Percentiles rank a stretch among this genome's conserved stretches.
Conservation (phyloP, 2,888 invertebrate species). For the Acanthacorydalis orientalis region DNA sequence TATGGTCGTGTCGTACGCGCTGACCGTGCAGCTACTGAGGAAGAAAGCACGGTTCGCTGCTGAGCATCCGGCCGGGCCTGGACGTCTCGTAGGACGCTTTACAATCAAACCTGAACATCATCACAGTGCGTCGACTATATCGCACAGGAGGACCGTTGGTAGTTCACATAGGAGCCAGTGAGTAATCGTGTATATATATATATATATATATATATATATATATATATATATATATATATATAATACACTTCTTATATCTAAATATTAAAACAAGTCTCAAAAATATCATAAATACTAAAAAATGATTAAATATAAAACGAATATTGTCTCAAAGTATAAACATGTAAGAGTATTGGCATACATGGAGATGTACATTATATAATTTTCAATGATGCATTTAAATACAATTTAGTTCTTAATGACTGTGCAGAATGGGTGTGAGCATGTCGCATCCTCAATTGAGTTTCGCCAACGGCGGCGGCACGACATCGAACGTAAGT, state of each 20-base stretch:
- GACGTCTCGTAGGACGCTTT: slow-evolving; percentile 29
- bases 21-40: slow-evolving; percentile 74
- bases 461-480: slow-evolving; percentile 40
- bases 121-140: slow-evolving; percentile 1
- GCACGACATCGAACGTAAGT: slow-evolving; percentile 16
- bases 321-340: too few relatives aligned
- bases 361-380: slow-evolving; percentile 1
- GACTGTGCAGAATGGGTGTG: slow-evolving; percentile 31
- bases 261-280: too few relatives aligned
- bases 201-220: too few relatives aligned
- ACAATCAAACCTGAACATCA: slow-evolving; percentile 11
- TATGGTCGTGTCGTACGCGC: slow-evolving; percentile 83
- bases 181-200: background rate
- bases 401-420: slow-evolving; percentile 6
- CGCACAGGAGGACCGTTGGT: background rate
- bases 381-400: background rate
- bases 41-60: slow-evolving; percentile 60
- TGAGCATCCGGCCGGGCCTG: slow-evolving; percentile 40
- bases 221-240: too few relatives aligned
- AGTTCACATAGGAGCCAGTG: slow-evolving; percentile 4
- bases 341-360: background rate
- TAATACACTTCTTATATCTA: too few relatives aligned
- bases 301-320: too few relatives aligned
- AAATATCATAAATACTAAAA: too few relatives aligned
- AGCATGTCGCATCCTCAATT: slow-evolving; percentile 39